These are phyloP conservation scores for Oncorhynchus tshawytscha DNA, from an alignment of 2,113 vertebrate genomes.

Conservation along the genomic window DNA sequence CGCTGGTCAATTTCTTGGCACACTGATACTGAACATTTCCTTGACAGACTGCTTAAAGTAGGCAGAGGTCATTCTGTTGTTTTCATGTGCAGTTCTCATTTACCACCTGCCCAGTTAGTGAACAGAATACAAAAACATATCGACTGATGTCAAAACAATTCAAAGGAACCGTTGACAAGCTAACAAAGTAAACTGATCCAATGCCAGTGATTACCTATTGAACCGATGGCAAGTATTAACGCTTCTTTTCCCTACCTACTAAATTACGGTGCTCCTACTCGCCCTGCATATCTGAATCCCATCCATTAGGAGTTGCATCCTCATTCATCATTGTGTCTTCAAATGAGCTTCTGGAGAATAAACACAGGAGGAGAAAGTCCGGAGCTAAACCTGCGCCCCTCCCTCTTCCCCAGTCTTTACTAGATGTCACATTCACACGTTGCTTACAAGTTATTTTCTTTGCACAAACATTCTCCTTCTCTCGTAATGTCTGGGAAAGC, in stretches of 20 bases:
- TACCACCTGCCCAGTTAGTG: neutral
- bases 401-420: neutral
- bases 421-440: neutral
- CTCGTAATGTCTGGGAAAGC: neutral
- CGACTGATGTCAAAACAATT: neutral
- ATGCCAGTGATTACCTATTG: neutral
- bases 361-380: neutral
- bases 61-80: neutral
- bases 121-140: neutral
- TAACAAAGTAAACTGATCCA: neutral
- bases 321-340: neutral
- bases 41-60: neutral
- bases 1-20: neutral
- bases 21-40: neutral
- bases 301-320: neutral
- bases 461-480: neutral
- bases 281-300: too few species aligned
- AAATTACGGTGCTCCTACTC: neutral
- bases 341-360: neutral
- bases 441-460: neutral
- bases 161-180: neutral
- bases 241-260: neutral
- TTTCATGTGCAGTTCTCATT: neutral
- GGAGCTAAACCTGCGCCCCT: neutral
- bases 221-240: neutral